phyloP scores from a whole-genome alignment of 2,888 invertebrate genomes.

The Neoitamus cyanurus region DNA sequence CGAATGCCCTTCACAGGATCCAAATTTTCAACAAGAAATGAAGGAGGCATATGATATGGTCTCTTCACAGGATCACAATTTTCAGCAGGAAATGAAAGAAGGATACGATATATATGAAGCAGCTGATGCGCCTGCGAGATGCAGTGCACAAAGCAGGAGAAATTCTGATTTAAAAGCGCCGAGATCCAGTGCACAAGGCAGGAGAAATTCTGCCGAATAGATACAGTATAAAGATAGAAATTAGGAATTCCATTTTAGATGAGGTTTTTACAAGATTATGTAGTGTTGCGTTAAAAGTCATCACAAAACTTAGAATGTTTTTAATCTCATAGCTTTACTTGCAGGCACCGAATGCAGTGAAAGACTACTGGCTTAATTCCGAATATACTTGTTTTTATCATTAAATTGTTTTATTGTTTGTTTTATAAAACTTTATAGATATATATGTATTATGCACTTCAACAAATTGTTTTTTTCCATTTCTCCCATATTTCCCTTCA shows the following conservation, averaged over 20 bases:
- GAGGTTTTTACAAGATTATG: constrained; percentile 8
- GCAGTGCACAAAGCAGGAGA: not conserved
- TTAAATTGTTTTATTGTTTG: constrained; percentile 35
- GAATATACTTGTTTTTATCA: constrained; percentile 11
- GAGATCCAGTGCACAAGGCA: not conserved
- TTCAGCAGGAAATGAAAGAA: constrained; percentile 52
- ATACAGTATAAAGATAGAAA: not conserved
- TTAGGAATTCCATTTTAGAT: constrained; percentile 33
- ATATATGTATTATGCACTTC: constrained; percentile 6
- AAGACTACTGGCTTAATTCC: not conserved
- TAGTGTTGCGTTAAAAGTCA: constrained; percentile 15
- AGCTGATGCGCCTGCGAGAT: not conserved
- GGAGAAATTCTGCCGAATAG: not conserved
- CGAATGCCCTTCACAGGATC: constrained; percentile 87
- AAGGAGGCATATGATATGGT: not conserved
- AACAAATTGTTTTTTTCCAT: not conserved
- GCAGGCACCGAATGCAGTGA: not conserved
- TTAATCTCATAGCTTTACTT: constrained; percentile 7
- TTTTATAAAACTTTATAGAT: constrained; percentile 21
- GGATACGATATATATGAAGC: not conserved
- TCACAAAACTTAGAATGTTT: not conserved
- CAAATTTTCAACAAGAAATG: constrained; percentile 55
- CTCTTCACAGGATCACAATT: constrained; percentile 74
- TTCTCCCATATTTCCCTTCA: not conserved
- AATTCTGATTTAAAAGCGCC: not conserved